Base-by-base conservation (phyloP, 2,888 invertebrate genomes). In the Ptilodon capucinus region DNA sequence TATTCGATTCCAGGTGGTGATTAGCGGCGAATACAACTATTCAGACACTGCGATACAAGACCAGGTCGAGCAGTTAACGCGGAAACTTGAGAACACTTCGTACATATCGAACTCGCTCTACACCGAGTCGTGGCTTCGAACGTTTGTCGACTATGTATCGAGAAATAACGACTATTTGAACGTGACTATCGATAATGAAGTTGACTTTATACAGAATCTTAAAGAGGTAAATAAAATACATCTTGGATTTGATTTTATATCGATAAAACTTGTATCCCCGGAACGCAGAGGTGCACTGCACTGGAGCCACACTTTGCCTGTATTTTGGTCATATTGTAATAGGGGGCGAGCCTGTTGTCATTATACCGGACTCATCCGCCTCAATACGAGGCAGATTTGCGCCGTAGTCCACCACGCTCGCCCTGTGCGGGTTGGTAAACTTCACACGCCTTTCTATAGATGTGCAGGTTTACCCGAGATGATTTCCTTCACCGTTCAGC, bases 71-170 rank as follows among this genome's bases (percentile, higher is more conserved):
- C 92, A 93, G 44, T 83, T 97, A 51, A 95, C 97, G 0, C 93
- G 93, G 59, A 93, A 92, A 19, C 91, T 97, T 57, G 97, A 97
- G 77, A 94, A 94, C 51, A 96, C 96, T 0, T 93, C 94, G 0
- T 97, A 95, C 78, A 94, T 97, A 46, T 95, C 95, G 1, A 94
- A 94, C 34, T 94, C 95, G 0, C 79, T 96, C 1, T 97, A 97
- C 76, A 97, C 97, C 0, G 97, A 97, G 81, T 97, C 97, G 0
- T 98, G 97, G 97, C 84, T 97, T 19, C 91, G 97, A 47, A 95
- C 95, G 19, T 97, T 97, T 73, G 88, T 96, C 0, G 94, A 94
- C 43, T 97, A 96, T 73, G 93, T 95, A 6, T 93, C 94, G 30
- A 92, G 94, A 67, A 95, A 95, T 72, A 92, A 94, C 64, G 95